Evolutionary conservation across 2,113 vertebrate species (phyloP).

Genomic region (Prionailurus bengalensis): DNA sequence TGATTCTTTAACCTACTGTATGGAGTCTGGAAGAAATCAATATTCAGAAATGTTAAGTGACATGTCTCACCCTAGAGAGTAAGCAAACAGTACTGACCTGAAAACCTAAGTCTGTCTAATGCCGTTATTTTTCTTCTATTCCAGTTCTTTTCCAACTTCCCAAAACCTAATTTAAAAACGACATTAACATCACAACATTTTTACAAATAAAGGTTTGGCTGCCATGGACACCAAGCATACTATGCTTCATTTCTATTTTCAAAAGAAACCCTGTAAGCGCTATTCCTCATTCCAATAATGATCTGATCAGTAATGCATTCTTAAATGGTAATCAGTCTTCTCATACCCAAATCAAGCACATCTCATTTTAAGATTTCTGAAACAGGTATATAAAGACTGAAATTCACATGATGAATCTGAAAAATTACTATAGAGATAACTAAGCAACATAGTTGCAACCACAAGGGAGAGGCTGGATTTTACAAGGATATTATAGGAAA

Average conservation of each 20-base stretch:
- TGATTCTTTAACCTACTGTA: background rate
- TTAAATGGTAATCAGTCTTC: background rate
- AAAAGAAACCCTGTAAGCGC: background rate
- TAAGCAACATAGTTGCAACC: background rate
- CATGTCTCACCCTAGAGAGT: background rate
- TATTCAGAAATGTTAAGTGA: background rate
- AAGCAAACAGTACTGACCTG: background rate
- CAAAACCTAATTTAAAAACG: background rate
- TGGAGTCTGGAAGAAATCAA: background rate
- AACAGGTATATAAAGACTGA: background rate
- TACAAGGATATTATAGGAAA: background rate
- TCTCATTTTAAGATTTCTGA: conserved; percentile 14
- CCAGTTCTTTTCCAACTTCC: background rate
- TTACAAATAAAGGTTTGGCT: background rate
- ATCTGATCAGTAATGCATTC: background rate
- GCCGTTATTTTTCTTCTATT: background rate
- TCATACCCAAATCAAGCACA: conserved; percentile 7
- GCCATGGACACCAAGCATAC: background rate
- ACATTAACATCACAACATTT: background rate
- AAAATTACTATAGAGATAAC: background rate
- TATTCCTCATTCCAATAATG: background rate
- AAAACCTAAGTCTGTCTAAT: background rate
- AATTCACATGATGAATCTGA: background rate
- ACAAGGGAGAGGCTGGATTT: background rate
- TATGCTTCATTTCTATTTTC: background rate